A percentile compares a stretch with the other conserved stretches of the same genome.
Evolutionary conservation across 1,140 invertebrate genomes (phyloP).

Genomic region (Tetraneura akinire): DNA sequence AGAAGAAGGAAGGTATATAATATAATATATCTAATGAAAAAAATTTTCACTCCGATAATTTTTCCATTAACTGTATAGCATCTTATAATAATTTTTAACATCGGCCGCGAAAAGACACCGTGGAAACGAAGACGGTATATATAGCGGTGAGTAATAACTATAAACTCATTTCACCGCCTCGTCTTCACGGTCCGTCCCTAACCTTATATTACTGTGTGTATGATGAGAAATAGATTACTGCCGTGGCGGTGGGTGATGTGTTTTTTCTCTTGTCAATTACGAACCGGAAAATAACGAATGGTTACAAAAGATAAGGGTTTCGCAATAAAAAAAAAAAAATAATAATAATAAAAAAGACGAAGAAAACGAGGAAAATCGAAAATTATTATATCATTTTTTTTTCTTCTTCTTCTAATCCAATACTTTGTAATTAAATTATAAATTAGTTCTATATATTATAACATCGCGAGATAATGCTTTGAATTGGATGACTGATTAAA

Average conservation of each 20-base stretch:
- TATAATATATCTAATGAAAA: constrained; percentile 38
- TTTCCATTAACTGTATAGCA: constrained; percentile 25
- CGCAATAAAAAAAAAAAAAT: constrained; percentile 46
- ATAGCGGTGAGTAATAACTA: constrained; percentile 24
- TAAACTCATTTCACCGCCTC: constrained; percentile 41
- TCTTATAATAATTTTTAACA: constrained; percentile 45
- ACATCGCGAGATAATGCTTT: too few species aligned
- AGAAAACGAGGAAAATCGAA: constrained; percentile 19
- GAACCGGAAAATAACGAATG: constrained; percentile 51
- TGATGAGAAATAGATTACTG: constrained; percentile 50
- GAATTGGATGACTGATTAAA: too few species aligned
- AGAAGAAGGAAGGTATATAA: too few species aligned
- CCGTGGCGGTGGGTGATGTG: not conserved
- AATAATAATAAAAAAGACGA: too few species aligned
- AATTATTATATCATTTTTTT: constrained; percentile 23
- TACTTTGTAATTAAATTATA: constrained; percentile 23
- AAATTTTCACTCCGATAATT: constrained; percentile 49
- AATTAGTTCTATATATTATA: too few species aligned
- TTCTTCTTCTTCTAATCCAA: constrained; percentile 6
- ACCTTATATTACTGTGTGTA: constrained; percentile 24
- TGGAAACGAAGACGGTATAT: not conserved
- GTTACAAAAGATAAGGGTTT: constrained; percentile 47
- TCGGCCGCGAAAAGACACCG: constrained; percentile 18
- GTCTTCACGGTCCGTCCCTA: not conserved
- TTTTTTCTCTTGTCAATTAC: constrained; percentile 51